Percentiles rank a stretch among this genome's conserved stretches.
phyloP scores from a whole-genome alignment of 2,797 vertebrate genomes.

The Phrynocephalus guinanensis region DNA sequence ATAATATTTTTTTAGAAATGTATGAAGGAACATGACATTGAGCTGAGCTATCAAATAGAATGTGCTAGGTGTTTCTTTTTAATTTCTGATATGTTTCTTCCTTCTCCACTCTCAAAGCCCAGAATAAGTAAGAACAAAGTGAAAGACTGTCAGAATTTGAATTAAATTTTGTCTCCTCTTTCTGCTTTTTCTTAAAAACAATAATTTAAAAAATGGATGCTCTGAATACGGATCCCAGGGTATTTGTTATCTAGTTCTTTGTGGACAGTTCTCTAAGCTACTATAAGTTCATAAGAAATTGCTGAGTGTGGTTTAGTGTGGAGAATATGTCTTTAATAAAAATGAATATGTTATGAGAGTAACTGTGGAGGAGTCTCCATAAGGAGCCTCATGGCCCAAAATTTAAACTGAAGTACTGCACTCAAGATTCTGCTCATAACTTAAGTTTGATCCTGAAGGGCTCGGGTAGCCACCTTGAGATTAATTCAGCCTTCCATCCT shows the following conservation, averaged over 20 bases:
- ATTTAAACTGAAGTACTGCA: too few relatives aligned
- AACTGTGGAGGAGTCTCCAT: background rate
- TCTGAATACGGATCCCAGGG: slow-evolving; percentile 10
- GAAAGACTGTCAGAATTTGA: background rate
- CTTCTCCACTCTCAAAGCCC: background rate
- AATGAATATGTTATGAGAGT: slow-evolving; percentile 6
- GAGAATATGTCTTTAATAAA: background rate
- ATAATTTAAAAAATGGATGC: background rate
- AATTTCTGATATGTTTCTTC: background rate
- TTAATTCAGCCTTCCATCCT: too few relatives aligned
- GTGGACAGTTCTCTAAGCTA: background rate
- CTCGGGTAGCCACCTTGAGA: too few relatives aligned
- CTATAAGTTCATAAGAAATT: slow-evolving; percentile 15
- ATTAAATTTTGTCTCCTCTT: background rate
- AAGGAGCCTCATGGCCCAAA: too few relatives aligned
- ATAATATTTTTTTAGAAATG: slow-evolving; percentile 15
- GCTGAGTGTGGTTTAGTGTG: background rate
- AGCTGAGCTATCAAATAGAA: slow-evolving; percentile 25
- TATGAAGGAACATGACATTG: slow-evolving; percentile 29
- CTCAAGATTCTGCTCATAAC: too few relatives aligned
- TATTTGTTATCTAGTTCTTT: background rate
- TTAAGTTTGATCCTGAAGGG: too few relatives aligned
- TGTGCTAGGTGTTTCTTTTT: background rate
- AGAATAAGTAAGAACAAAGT: background rate
- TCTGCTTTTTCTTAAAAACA: background rate